These are phyloP conservation scores for Parascotia fuliginaria DNA, from an alignment of 2,888 invertebrate species.

Conservation along the genomic window DNA sequence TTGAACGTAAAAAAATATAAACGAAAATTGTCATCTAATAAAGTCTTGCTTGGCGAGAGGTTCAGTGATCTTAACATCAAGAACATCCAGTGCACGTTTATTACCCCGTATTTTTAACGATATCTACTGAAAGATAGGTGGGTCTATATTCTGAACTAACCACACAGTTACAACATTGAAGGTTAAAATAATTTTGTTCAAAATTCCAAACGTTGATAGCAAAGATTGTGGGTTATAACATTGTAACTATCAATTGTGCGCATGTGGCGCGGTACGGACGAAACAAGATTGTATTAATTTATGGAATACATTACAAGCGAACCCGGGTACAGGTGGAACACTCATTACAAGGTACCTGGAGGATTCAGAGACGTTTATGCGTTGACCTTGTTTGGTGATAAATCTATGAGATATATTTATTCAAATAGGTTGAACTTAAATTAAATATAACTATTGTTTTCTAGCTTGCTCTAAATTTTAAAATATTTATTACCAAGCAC, in stretches of 20 bases:
- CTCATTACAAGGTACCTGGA: slow-evolving; percentile 22
- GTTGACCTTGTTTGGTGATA: slow-evolving; percentile 29
- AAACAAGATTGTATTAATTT: slow-evolving; percentile 35
- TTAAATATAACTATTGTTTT: too few relatives aligned
- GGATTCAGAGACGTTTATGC: slow-evolving; percentile 33
- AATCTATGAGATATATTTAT: slow-evolving; percentile 9
- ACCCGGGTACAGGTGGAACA: slow-evolving; percentile 36
- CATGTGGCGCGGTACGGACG: slow-evolving; percentile 26
- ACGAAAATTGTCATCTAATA: too few relatives aligned
- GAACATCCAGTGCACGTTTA: too few relatives aligned
- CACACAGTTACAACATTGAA: background rate
- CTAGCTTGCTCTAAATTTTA: too few relatives aligned
- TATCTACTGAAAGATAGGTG: too few relatives aligned
- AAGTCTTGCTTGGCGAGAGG: too few relatives aligned
- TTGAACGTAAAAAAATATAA: too few relatives aligned
- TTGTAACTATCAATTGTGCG: slow-evolving; percentile 32
- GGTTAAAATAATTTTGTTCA: background rate
- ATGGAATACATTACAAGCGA: slow-evolving; percentile 39
- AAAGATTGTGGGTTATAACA: slow-evolving; percentile 22
- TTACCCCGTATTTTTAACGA: too few relatives aligned
- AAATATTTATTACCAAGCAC: too few relatives aligned
- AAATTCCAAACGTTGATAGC: background rate
- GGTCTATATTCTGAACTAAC: too few relatives aligned
- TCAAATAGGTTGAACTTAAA: too few relatives aligned
- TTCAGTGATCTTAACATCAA: too few relatives aligned